phyloP scores from a whole-genome alignment of 2,797 vertebrate species.

The Sandelia bainsii region DNA sequence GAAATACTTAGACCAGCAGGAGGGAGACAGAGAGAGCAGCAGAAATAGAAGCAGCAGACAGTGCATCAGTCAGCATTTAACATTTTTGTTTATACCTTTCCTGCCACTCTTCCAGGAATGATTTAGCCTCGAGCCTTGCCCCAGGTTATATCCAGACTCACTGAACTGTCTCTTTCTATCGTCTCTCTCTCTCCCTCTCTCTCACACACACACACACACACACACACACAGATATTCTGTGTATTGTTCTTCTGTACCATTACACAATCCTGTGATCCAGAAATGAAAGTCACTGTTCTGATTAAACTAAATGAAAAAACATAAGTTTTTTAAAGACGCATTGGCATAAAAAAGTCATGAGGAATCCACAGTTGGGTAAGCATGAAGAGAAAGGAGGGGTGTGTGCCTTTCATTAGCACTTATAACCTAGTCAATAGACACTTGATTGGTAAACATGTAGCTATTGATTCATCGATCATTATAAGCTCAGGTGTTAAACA shows the following conservation, averaged over 20 bases:
- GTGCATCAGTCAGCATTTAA: conserved; percentile 75
- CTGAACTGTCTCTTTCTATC: conserved; percentile 24
- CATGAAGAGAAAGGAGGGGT: neutral
- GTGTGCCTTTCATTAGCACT: conserved; percentile 62
- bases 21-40: conserved; percentile 26
- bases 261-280: conserved; percentile 5
- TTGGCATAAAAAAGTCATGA: conserved; percentile 13
- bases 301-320: conserved; percentile 57
- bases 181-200: neutral
- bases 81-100: conserved; percentile 70
- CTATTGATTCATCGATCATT: conserved; percentile 67
- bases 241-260: neutral
- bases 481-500: conserved; percentile 48
- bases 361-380: neutral
- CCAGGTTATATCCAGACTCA: conserved; percentile 65
- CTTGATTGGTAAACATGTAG: conserved; percentile 72
- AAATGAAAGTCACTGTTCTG: conserved; percentile 52
- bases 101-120: conserved; percentile 70
- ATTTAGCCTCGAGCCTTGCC: conserved; percentile 76
- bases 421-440: conserved; percentile 66
- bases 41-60: conserved; percentile 48
- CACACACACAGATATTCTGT: conserved; percentile 3
- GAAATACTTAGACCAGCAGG: conserved; percentile 14
- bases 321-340: conserved; percentile 36
- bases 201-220: conserved; percentile 15